These are phyloP conservation scores for Mythimna impura DNA, from an alignment of 2,888 invertebrate genomes.

Conservation along the genomic window DNA sequence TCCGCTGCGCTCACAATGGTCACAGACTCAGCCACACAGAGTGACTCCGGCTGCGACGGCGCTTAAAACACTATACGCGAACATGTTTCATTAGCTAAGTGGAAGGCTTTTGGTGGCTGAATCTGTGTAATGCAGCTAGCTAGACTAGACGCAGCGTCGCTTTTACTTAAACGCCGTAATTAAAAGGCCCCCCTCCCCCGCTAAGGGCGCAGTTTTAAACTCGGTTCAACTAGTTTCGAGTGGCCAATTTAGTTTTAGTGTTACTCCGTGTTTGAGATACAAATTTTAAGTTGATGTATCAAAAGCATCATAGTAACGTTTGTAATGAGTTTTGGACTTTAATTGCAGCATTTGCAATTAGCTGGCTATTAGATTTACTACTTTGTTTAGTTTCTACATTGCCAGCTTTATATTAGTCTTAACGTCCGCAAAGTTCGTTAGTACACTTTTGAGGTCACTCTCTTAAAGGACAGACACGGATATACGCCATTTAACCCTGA, in stretches of 20 bases:
- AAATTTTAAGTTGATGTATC: slow-evolving; percentile 69
- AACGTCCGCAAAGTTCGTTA: slow-evolving; percentile 17
- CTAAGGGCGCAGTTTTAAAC: slow-evolving; percentile 88
- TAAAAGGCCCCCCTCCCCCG: slow-evolving; percentile 84
- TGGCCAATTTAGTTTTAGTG: slow-evolving; percentile 88
- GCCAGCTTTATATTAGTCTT: background rate
- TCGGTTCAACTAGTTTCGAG: slow-evolving; percentile 86
- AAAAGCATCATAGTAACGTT: slow-evolving; percentile 63
- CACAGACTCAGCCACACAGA: slow-evolving; percentile 65
- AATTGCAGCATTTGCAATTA: slow-evolving; percentile 45
- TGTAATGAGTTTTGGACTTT: slow-evolving; percentile 41
- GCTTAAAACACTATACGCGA: slow-evolving; percentile 89
- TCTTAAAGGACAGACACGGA: slow-evolving; percentile 22
- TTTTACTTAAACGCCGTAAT: slow-evolving; percentile 90
- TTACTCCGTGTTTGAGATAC: slow-evolving; percentile 79
- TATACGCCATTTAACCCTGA: slow-evolving; percentile 36
- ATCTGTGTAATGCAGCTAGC: slow-evolving; percentile 89
- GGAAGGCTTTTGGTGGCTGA: slow-evolving; percentile 90
- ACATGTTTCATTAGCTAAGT: slow-evolving; percentile 91
- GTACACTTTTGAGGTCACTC: slow-evolving; percentile 4
- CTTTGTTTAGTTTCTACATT: slow-evolving; percentile 13
- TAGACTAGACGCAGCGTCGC: slow-evolving; percentile 86
- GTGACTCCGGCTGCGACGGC: slow-evolving; percentile 74
- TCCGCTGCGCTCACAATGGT: slow-evolving; percentile 80
- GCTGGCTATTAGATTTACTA: slow-evolving; percentile 12